Conservation (phyloP, 1,140 invertebrate species). For the Phortica variegata region DNA sequence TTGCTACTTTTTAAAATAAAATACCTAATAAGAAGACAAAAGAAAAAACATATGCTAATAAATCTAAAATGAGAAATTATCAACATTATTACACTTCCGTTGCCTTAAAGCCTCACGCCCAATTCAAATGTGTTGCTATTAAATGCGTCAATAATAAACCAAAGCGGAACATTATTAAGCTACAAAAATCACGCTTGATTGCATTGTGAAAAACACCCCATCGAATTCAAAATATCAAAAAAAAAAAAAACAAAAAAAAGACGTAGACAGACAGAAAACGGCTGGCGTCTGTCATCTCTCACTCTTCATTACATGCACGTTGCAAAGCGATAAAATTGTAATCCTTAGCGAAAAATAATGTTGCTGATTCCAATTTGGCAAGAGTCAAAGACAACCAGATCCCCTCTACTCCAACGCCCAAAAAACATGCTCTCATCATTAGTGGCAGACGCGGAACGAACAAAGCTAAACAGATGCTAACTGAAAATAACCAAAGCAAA, state of each 20-base stretch:
- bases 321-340: slow-evolving; percentile 53
- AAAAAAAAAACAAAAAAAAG: background rate
- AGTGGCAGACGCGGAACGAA: slow-evolving; percentile 7
- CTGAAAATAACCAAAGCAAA: slow-evolving; percentile 33
- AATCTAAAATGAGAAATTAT: no score
- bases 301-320: no score
- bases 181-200: slow-evolving; percentile 54
- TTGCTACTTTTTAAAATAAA: no score
- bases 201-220: slow-evolving; percentile 8
- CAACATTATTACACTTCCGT: no score
- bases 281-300: slow-evolving; percentile 43
- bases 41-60: no score
- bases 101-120: no score
- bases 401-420: slow-evolving; percentile 17
- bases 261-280: slow-evolving; percentile 32
- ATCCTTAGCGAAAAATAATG: slow-evolving; percentile 56
- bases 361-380: slow-evolving; percentile 48
- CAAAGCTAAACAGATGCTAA: slow-evolving; percentile 11
- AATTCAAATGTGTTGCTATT: slow-evolving; percentile 40
- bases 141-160: slow-evolving; percentile 42
- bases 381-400: no score
- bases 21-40: no score
- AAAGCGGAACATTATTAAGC: slow-evolving; percentile 50
- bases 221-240: no score
- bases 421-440: slow-evolving; percentile 28